Percentiles rank a stretch among this genome's conserved stretches.
These are phyloP conservation scores for Melinopterus prodromus DNA, from an alignment of 2,888 invertebrate genomes.

Conservation along the genomic window DNA sequence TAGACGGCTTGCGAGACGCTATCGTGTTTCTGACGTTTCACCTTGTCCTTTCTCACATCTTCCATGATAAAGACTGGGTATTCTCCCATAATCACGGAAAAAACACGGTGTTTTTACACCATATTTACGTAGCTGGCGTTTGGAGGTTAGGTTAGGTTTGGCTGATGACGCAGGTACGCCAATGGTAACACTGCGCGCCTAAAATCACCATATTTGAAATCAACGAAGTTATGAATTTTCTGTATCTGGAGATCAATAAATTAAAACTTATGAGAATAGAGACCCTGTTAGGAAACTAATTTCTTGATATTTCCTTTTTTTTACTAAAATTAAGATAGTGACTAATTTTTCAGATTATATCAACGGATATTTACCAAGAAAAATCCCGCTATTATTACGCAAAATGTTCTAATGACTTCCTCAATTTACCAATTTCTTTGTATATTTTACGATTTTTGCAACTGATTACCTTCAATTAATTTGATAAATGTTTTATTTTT, in stretches of 20 bases:
- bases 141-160: slow-evolving; percentile 29
- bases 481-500: not conserved
- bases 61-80: slow-evolving; percentile 46
- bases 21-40: slow-evolving; percentile 73
- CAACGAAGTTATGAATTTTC: no score
- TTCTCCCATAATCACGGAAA: slow-evolving; percentile 36
- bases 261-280: no score
- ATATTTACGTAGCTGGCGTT: slow-evolving; percentile 19
- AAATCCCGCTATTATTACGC: not conserved
- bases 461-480: not conserved
- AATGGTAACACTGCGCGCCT: not conserved
- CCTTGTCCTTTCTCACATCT: slow-evolving; percentile 57
- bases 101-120: slow-evolving; percentile 12
- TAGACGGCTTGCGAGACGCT: slow-evolving; percentile 72
- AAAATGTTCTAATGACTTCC: not conserved
- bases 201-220: not conserved
- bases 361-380: not conserved
- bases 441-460: not conserved
- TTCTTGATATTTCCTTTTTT: no score
- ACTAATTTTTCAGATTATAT: no score
- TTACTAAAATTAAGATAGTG: no score
- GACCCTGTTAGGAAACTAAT: no score
- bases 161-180: not conserved
- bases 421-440: not conserved
- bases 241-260: no score